A percentile compares a stretch with the other conserved stretches of the same genome.
phyloP scores from a whole-genome alignment of 2,888 invertebrate genomes.

The Resseliella maxima region DNA sequence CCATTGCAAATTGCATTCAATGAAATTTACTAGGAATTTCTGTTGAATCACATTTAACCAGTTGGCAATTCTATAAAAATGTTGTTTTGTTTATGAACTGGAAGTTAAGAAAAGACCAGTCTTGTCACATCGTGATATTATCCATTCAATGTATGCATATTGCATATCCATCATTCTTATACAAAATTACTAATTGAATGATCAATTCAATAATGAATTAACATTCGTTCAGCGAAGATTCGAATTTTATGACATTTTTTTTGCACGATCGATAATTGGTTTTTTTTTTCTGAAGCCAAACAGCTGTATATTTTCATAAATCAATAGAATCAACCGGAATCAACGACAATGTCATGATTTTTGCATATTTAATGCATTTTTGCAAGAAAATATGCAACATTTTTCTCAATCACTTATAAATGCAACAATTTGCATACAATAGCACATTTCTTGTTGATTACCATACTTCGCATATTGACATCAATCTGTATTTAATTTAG shows the following conservation, averaged over 20 bases:
- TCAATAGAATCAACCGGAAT: no score
- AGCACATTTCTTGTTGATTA: not conserved
- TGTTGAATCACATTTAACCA: not conserved
- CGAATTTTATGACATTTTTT: not conserved
- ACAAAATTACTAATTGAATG: not conserved
- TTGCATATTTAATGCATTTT: not conserved
- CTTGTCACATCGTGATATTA: no score
- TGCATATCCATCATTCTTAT: no score
- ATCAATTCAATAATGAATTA: not conserved
- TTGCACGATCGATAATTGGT: not conserved
- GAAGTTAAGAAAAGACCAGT: no score
- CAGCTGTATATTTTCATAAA: not conserved
- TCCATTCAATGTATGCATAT: not conserved
- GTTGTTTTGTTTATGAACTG: not conserved
- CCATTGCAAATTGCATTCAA: no score
- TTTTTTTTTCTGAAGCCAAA: no score
- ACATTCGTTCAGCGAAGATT: not conserved
- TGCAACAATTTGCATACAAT: constrained; percentile 16
- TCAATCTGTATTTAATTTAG: no score
- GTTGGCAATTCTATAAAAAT: not conserved
- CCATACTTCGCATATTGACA: no score
- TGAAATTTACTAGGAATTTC: not conserved
- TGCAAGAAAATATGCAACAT: not conserved
- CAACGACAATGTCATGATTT: not conserved
- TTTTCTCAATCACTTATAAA: not conserved